Evolutionary conservation across 2,888 invertebrate genomes (phyloP).

Genomic region (Tinea semifulvella): DNA sequence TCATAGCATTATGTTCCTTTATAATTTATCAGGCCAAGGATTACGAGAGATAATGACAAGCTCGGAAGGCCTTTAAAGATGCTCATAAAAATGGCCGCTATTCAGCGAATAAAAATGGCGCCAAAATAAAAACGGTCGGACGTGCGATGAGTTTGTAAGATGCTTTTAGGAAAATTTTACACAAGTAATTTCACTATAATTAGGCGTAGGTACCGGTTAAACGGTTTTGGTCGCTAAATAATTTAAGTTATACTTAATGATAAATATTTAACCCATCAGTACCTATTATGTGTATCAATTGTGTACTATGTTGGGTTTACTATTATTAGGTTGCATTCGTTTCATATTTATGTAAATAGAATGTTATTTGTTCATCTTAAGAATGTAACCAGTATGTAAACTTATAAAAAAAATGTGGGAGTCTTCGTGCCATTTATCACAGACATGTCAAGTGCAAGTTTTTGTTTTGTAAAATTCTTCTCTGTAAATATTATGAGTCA

Average conservation of each 20-base stretch:
- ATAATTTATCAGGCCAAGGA: constrained; percentile 12
- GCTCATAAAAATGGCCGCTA: constrained; percentile 7
- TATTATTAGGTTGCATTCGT: no score
- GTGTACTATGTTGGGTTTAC: neutral
- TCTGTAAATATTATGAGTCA: no score
- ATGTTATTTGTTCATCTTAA: no score
- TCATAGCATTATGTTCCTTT: constrained; percentile 4
- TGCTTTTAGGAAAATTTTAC: neutral
- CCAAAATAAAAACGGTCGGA: constrained; percentile 1
- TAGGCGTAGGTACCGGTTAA: neutral
- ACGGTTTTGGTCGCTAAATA: neutral
- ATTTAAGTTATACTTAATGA: neutral
- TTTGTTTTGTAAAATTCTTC: no score
- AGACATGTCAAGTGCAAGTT: no score
- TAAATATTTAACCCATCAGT: neutral
- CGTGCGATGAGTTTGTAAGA: constrained; percentile 1
- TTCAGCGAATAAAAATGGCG: constrained; percentile 3
- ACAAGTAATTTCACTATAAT: no score
- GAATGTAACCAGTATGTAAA: no score
- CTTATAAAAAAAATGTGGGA: no score
- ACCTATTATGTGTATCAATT: neutral
- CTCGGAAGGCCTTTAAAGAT: constrained; percentile 1
- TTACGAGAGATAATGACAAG: constrained; percentile 5
- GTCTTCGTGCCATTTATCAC: no score
- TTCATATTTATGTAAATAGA: no score